phyloP scores from a whole-genome alignment of 2,888 invertebrate genomes.

The Drosophila paracracens region DNA sequence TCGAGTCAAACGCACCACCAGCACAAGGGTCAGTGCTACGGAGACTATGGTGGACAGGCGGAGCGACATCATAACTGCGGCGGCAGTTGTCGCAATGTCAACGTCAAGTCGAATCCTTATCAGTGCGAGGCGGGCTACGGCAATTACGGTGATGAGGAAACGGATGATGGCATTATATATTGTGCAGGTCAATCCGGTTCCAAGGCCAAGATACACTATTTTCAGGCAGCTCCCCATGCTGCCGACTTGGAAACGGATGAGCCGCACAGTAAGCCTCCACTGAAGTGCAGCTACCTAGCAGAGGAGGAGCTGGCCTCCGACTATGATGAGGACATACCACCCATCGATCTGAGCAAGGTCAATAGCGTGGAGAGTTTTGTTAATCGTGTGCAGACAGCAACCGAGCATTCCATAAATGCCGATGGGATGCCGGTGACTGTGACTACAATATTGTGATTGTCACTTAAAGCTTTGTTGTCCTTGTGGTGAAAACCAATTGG shows the following conservation, averaged over 20 bases:
- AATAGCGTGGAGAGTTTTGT: conserved; percentile 76
- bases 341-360: conserved; percentile 79
- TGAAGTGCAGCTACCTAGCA: conserved; percentile 65
- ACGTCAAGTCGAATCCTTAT: conserved; percentile 83
- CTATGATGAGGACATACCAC: conserved; percentile 81
- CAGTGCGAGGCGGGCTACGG: conserved; percentile 83
- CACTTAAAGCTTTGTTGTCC: conserved; percentile 22
- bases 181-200: conserved; percentile 73
- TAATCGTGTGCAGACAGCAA: conserved; percentile 75
- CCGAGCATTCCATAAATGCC: conserved; percentile 82
- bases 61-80: conserved; percentile 82
- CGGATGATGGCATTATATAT: conserved; percentile 82
- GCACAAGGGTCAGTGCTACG: conserved; percentile 81
- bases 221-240: conserved; percentile 58
- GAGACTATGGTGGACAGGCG: conserved; percentile 81
- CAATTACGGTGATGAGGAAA: conserved; percentile 79
- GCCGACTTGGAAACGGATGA: conserved; percentile 51
- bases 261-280: conserved; percentile 22
- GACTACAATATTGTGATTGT: conserved; percentile 85
- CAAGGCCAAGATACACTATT: conserved; percentile 68
- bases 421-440: conserved; percentile 83
- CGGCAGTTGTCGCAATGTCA: conserved; percentile 81
- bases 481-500: conserved; percentile 4
- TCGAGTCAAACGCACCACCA: conserved; percentile 61
- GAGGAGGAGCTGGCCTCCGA: conserved; percentile 78